Evolutionary conservation across 2,888 invertebrate species (phyloP), one percentile per base, ranked within the genome.

Genomic region (Chymomyza fuscimana): DNA sequence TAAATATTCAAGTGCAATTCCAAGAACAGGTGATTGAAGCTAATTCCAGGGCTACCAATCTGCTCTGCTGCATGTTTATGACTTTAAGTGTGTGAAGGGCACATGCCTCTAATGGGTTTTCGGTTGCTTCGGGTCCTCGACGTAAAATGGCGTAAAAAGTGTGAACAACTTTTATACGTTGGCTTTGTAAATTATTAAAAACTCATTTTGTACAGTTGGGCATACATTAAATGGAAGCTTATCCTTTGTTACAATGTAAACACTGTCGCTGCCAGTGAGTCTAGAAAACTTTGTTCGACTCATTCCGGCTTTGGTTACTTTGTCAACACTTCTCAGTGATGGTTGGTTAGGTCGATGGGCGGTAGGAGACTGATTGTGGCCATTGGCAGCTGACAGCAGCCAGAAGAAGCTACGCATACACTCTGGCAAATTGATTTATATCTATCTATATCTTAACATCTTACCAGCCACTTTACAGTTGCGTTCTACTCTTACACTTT

Each of bases 361-460:
- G 32, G 32, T 7, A 32, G 25, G 25, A 32, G 7, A 32, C 32
- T 32, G 32, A 32, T 32, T 32, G 40, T 46, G 40, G 40, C 40
- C 32, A 32, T 32, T 32, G 40, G 40, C 10, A 12, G 12, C 40
- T 46, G 40, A 46, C 32, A 46, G 40, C 40, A 12, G 12, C 40
- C 40, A 46, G 40, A 46, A 46, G 52, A 54, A 54, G 16, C 19
- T 19, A 54, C 52, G 52, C 52, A 54, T 19, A 54, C 52, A 54
- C 52, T 54, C n/a, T 10, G 52, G 16, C 52, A 54, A 54, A 54
- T 54, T 54, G 52, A 54, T 54, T 54, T 54, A 54, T 54, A 54
- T 54, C 52, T 19, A 54, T 46, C 32, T 32, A 32, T 46, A 46
- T 46, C 52, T 54, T n/a, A 19, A 54, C 52, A 19, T 19, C 52